Conservation (phyloP, 1,140 invertebrate species). For the Chironomus tepperi region DNA sequence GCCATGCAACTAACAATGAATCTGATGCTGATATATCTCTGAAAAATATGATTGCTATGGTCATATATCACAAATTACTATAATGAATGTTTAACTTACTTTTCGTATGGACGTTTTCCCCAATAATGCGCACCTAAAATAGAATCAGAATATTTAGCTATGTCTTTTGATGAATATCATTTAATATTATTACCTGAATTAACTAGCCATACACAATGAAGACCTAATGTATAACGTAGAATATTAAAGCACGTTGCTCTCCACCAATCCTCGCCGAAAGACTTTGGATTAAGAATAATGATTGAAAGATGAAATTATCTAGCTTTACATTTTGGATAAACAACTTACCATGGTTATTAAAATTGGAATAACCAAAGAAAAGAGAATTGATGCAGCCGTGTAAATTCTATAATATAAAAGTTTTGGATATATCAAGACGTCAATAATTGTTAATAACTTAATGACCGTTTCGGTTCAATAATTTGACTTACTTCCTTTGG, state of each 20-base stretch:
- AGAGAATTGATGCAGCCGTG: neutral
- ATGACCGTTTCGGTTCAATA: conserved; percentile 65
- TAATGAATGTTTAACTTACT: conserved; percentile 53
- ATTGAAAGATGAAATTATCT: neutral
- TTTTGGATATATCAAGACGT: neutral
- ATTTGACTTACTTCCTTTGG: conserved; percentile 50
- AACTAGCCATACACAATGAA: conserved; percentile 88
- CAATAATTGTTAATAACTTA: conserved; percentile 63
- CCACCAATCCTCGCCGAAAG: conserved; percentile 71
- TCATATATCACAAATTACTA: neutral
- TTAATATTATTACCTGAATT: conserved; percentile 55
- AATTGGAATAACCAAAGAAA: neutral
- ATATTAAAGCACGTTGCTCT: conserved; percentile 76
- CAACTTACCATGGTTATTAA: neutral
- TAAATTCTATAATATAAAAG: neutral
- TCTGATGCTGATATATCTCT: conserved; percentile 64
- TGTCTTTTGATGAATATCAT: too few relatives aligned
- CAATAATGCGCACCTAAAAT: conserved; percentile 71
- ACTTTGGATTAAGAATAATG: conserved; percentile 65
- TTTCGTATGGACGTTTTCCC: conserved; percentile 83
- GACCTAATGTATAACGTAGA: conserved; percentile 67
- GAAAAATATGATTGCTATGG: conserved; percentile 30
- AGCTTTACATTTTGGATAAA: neutral
- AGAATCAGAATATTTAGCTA: too few relatives aligned
- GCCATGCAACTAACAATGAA: conserved; percentile 57